A percentile compares a stretch with the other conserved stretches of the same genome.
Conservation (phyloP, 2,888 invertebrate species). For the Tyria jacobaeae region DNA sequence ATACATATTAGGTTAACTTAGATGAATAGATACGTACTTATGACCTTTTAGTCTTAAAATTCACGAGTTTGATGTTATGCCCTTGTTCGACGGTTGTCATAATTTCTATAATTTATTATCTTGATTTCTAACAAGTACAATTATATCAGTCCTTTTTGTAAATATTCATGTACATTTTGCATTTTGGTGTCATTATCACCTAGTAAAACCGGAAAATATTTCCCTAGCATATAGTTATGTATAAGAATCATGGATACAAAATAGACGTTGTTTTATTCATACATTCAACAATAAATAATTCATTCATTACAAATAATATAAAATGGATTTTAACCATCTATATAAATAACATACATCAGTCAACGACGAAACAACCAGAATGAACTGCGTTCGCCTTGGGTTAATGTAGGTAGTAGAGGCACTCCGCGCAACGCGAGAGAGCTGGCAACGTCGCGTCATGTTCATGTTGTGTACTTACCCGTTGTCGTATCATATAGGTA, state of each 20-base stretch:
- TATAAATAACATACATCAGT: constrained; percentile 35
- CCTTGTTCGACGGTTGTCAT: no score
- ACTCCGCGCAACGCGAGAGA: constrained; percentile 54
- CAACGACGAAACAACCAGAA: constrained; percentile 52
- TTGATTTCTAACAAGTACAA: no score
- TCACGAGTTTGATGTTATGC: neutral
- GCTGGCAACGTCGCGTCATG: constrained; percentile 65
- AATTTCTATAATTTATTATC: no score
- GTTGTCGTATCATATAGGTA: constrained; percentile 25
- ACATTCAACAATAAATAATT: neutral
- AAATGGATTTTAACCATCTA: constrained; percentile 23
- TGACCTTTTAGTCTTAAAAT: no score
- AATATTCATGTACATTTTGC: neutral
- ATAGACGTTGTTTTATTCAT: no score
- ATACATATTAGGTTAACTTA: no score
- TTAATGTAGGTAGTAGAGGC: constrained; percentile 63
- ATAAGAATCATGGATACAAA: no score
- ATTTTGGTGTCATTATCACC: neutral
- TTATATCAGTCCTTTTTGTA: neutral
- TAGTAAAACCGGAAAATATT: neutral
- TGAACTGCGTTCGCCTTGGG: constrained; percentile 66
- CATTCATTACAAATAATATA: neutral
- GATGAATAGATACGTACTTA: no score
- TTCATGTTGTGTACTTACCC: constrained; percentile 55
- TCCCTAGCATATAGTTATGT: neutral